Base-by-base conservation (phyloP, 2,113 vertebrate species). In the Hydropotes inermis region DNA sequence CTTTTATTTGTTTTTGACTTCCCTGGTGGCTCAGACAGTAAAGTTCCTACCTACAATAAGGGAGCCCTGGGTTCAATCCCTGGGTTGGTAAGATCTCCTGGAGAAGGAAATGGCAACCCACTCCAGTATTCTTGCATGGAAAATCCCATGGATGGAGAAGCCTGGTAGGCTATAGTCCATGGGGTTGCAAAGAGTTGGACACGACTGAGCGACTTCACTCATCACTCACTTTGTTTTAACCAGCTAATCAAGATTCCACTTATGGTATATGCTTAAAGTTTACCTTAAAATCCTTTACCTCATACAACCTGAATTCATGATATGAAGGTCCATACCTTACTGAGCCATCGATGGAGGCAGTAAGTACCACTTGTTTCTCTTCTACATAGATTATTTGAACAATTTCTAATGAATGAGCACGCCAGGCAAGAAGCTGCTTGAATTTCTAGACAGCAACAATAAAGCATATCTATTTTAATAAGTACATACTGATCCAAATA, bases 391-490 rank as follows among this genome's bases (percentile, higher is more conserved):
- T 64, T 45, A 99, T 93, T 54, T 94, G 97, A 93, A 98, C 47
- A 74, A 99, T 97, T 98, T 98, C 95, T 96, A 97, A 50, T 79
- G 98, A 81, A 74, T 99, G 98, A 94, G 98, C 99, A 47, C 93
- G 98, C 98, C 99, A 99, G 93, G 95, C 98, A 64, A 99, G 96
- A 39, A 98, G 93, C 88, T 99, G 98, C 95, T 98, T 99, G 96
- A 99, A 76, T 97, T 98, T 84, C 98, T 99, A 95, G 93, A 87
- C 6, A 30, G 23, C 81, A 94, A 97, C 79, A 85, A 30, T 30
- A 79, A 97, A 87, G 60, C 39, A 47, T 10, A 76, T 4, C 15
- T 8, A 13, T 55, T 92, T 45, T 50, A 52, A 55, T 76, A 89
- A 95, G 50, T 60, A 43, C 39, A 5, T 60, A 55, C 39, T 74